A percentile compares a stretch with the other conserved stretches of the same genome.
phyloP scores from a whole-genome alignment of 2,888 invertebrate genomes.

The Mactromeris polynyma region DNA sequence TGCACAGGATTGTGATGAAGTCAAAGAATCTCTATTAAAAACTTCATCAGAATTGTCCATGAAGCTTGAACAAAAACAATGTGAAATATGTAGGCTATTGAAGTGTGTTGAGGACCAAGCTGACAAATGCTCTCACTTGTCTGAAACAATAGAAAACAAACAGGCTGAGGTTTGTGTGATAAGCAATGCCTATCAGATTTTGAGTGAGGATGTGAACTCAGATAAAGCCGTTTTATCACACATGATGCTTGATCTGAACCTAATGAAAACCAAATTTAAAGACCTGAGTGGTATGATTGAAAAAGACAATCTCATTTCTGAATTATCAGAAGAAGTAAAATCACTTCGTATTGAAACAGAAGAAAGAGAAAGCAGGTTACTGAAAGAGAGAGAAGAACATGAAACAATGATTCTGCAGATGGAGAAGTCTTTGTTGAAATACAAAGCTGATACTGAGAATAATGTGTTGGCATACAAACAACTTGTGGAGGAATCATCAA shows the following conservation, averaged over 20 bases:
- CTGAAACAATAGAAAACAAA: slow-evolving; percentile 11
- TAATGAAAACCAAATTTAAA: slow-evolving; percentile 39
- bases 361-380: not conserved
- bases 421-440: slow-evolving; percentile 1
- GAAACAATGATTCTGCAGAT: slow-evolving; percentile 39
- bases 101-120: slow-evolving; percentile 39
- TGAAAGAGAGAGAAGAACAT: slow-evolving; percentile 24
- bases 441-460: not conserved
- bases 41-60: slow-evolving; percentile 30
- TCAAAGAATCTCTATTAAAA: slow-evolving; percentile 33
- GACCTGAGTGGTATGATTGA: slow-evolving; percentile 44
- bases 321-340: slow-evolving; percentile 30
- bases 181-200: slow-evolving; percentile 10
- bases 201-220: slow-evolving; percentile 45
- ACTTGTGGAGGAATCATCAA: not conserved
- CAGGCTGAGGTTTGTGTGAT: slow-evolving; percentile 45
- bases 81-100: slow-evolving; percentile 36
- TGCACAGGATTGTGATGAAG: slow-evolving; percentile 42
- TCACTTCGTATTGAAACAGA: not conserved
- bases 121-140: not conserved
- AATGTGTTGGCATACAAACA: not conserved
- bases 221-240: slow-evolving; percentile 62
- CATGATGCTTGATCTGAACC: slow-evolving; percentile 49
- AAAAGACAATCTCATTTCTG: slow-evolving; percentile 35
- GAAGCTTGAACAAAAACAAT: slow-evolving; percentile 42